Evolutionary conservation across 2,888 invertebrate species (phyloP).

Genomic region (Zygaena filipendulae): DNA sequence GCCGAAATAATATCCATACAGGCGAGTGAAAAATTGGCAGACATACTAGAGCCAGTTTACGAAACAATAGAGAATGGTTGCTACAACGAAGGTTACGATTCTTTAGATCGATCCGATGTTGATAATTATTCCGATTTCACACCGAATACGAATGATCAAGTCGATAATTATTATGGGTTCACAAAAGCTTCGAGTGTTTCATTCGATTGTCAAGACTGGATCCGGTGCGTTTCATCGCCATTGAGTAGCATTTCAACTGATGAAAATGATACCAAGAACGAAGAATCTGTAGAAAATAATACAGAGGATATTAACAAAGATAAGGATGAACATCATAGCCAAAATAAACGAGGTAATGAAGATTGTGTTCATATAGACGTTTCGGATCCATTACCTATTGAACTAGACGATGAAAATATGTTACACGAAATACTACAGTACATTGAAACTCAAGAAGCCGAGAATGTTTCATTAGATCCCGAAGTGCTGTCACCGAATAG

Average conservation of each 20-base stretch:
- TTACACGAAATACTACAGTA: constrained; percentile 45
- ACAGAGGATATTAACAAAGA: constrained; percentile 4
- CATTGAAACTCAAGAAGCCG: constrained; percentile 32
- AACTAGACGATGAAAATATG: constrained; percentile 35
- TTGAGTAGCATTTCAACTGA: constrained; percentile 33
- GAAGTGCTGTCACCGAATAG: constrained; percentile 39
- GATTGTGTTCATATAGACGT: constrained; percentile 12
- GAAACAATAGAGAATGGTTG: constrained; percentile 44
- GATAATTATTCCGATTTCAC: constrained; percentile 32
- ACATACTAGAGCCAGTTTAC: constrained; percentile 53
- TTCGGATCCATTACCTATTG: constrained; percentile 13
- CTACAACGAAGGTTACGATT: constrained; percentile 40
- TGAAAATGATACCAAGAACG: constrained; percentile 4
- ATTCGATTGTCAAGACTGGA: constrained; percentile 49
- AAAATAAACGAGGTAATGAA: constrained; percentile 11
- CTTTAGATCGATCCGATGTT: constrained; percentile 29
- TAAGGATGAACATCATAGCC: constrained; percentile 12
- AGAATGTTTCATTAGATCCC: constrained; percentile 27
- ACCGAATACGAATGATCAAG: constrained; percentile 26
- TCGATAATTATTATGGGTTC: constrained; percentile 40
- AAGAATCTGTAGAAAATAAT: constrained; percentile 3
- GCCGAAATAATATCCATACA: constrained; percentile 60
- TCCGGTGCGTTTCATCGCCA: constrained; percentile 36
- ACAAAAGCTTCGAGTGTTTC: constrained; percentile 46
- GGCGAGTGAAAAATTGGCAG: constrained; percentile 48